phyloP scores from a whole-genome alignment of 2,113 vertebrate species.

The Galemys pyrenaicus region DNA sequence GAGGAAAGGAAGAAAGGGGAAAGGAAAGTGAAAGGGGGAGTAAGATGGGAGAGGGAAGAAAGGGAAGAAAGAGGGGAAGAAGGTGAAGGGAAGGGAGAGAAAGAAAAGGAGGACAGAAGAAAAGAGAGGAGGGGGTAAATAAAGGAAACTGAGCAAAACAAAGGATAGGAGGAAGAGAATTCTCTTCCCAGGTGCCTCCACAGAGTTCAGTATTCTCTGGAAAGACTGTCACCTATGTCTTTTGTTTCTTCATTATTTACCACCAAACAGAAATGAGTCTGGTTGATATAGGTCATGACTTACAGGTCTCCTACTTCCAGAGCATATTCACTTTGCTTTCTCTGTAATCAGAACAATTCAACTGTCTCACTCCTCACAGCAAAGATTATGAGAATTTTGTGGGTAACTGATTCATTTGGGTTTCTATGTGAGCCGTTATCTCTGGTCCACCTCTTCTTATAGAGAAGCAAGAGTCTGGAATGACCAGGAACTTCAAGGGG shows the following conservation, averaged over 20 bases:
- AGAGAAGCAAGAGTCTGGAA: background rate
- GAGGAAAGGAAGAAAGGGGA: too few species aligned
- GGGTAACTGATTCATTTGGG: background rate
- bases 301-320: accelerated
- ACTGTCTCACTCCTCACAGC: background rate
- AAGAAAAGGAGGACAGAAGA: too few species aligned
- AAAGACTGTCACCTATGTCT: background rate
- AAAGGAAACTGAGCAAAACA: background rate
- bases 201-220: background rate
- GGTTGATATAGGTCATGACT: background rate
- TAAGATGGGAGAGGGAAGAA: too few species aligned
- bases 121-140: background rate
- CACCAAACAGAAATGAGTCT: background rate
- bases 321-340: background rate
- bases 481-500: background rate
- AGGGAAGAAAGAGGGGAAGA: background rate
- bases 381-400: background rate
- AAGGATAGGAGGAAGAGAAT: background rate
- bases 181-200: background rate
- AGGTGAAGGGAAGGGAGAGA: background rate
- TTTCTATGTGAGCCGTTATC: background rate
- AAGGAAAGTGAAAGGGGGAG: too few species aligned
- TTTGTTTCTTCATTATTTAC: background rate
- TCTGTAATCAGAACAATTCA: background rate
- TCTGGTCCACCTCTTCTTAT: background rate